Base-by-base conservation (phyloP, 2,113 vertebrate genomes). In the Heliornis fulica region DNA sequence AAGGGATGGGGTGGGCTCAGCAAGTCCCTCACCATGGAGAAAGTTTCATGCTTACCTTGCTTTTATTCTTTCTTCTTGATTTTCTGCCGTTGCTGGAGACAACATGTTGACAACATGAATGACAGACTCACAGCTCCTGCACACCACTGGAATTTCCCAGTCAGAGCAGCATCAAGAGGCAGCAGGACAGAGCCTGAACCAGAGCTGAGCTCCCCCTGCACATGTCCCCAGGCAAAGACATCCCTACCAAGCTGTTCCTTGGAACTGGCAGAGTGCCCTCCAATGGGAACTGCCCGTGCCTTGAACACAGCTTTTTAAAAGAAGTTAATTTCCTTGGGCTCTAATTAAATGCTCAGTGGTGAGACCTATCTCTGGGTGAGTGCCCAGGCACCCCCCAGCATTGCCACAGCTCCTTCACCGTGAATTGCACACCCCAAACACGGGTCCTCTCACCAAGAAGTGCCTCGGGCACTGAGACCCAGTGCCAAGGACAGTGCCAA, bases 101-200 rank as follows among this genome's bases (percentile, higher is more conserved):
- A n/a, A n/a, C n/a, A n/a, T n/a, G n/a, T n/a, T n/a, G n/a, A n/a
- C n/a, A n/a, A n/a, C n/a, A n/a, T n/a, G n/a, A 50, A 3, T 16
- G 80, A 5, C 11, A 46, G 31, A 13, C 57, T 53, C 71, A 1
- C 41, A 21, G 48, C 41, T 38, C 54, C 46, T n/a, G 10, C 19
- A 3, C 2, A 1, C 19, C 3, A 0, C 60, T 61, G 50, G 25
- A 8, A 1, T 41, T 60, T 61, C 19, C 65, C 32, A 40, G 45
- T 32, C 51, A 21, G 36, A 2, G 13, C 56, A 57, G 60, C 72
- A 3, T 4, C 0, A 0, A 40, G 46, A 1, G 13, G 29, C 20
- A 9, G 56, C 3, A 4, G 69, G 69, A 54, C 31, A 46, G 65
- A 56, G 31, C 0, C 59, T 31, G 90, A 43, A 2, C 2, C 6